phyloP scores from a whole-genome alignment of 2,888 invertebrate genomes.

The Aspidapion aeneum region DNA sequence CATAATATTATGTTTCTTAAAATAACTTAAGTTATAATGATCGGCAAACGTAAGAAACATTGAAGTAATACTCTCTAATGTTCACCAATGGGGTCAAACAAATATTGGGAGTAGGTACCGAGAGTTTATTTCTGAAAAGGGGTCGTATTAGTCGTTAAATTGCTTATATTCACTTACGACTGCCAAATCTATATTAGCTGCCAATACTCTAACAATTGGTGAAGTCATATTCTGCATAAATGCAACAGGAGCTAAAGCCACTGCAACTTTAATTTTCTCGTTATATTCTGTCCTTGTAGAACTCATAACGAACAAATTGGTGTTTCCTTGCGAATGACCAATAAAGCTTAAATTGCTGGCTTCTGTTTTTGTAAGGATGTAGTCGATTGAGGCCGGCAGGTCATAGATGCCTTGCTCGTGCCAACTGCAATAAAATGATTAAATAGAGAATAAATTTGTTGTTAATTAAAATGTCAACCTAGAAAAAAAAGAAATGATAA shows the following conservation, averaged over 20 bases:
- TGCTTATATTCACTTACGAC: too few species aligned
- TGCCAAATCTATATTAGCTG: background rate
- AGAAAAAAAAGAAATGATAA: background rate
- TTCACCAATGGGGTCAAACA: too few species aligned
- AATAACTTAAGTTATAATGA: too few species aligned
- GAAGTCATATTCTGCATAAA: constrained; percentile 7
- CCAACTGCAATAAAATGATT: constrained; percentile 58
- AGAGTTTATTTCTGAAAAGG: too few species aligned
- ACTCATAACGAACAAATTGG: constrained; percentile 60
- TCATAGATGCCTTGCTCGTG: constrained; percentile 76
- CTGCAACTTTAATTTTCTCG: constrained; percentile 58
- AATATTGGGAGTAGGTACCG: too few species aligned
- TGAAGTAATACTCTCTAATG: too few species aligned
- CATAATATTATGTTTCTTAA: too few species aligned
- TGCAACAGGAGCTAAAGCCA: constrained; percentile 60
- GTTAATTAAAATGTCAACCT: too few species aligned
- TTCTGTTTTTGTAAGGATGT: constrained; percentile 54
- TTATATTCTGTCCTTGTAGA: constrained; percentile 59
- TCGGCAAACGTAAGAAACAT: too few species aligned
- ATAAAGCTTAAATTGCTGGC: constrained; percentile 62
- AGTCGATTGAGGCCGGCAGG: constrained; percentile 73
- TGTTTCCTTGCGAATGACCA: constrained; percentile 64
- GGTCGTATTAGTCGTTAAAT: too few species aligned
- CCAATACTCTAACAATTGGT: background rate
- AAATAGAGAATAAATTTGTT: too few species aligned